Conservation (phyloP, 30 jellyfish, hydroid and myxozoan genomes). For the Aurelia aurita region DNA sequence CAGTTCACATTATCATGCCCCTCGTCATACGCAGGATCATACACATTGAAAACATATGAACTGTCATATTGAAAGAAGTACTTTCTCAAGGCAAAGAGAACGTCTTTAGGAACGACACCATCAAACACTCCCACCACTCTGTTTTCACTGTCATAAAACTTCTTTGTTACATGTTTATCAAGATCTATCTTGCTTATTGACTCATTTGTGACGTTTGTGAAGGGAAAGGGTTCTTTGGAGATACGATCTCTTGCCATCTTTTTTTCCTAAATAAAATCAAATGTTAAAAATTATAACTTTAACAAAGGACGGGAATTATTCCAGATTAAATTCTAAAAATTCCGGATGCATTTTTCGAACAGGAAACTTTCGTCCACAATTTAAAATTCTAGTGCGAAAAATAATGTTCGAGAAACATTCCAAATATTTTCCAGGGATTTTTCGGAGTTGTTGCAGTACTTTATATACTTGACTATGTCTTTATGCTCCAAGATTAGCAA, state of each 20-base stretch:
- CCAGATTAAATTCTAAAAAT: neutral
- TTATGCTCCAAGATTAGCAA: too few relatives aligned
- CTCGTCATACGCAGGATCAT: slow-evolving; percentile 72
- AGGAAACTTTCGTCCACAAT: too few relatives aligned
- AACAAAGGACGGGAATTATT: neutral
- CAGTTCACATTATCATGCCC: slow-evolving; percentile 78
- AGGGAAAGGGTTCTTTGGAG: slow-evolving; percentile 60
- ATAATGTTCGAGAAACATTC: too few relatives aligned
- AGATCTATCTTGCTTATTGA: slow-evolving; percentile 36
- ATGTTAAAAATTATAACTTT: too few relatives aligned
- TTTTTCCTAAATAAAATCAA: slow-evolving; percentile 1
- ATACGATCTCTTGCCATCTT: slow-evolving; percentile 22
- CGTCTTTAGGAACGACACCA: slow-evolving; percentile 69
- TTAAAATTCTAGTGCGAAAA: too few relatives aligned
- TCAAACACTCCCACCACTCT: slow-evolving; percentile 68
- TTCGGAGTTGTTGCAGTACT: too few relatives aligned
- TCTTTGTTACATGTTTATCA: slow-evolving; percentile 39
- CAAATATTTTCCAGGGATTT: too few relatives aligned
- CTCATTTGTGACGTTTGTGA: slow-evolving; percentile 36
- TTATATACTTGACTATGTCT: too few relatives aligned
- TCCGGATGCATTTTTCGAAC: too few relatives aligned
- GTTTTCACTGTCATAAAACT: slow-evolving; percentile 54
- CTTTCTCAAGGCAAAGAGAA: slow-evolving; percentile 64
- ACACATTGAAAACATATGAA: slow-evolving; percentile 57
- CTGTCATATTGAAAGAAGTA: slow-evolving; percentile 71